These are phyloP conservation scores for Phocides pigmalion DNA, from an alignment of 1,140 invertebrate genomes.

Conservation along the genomic window DNA sequence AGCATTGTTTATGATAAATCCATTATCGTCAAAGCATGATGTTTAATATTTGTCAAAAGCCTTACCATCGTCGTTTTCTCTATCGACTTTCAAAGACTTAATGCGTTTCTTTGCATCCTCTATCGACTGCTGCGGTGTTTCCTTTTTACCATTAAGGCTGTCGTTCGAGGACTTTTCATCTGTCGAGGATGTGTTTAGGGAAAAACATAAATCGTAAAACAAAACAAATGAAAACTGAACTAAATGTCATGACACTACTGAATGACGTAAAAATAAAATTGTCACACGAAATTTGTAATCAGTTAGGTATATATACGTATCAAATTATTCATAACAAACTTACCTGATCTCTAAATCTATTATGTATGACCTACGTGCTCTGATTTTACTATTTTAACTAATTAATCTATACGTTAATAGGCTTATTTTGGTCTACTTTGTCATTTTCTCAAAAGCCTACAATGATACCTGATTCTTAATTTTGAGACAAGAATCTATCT, in stretches of 20 bases:
- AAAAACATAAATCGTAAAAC: slow-evolving; percentile 51
- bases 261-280: not conserved
- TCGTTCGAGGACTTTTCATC: slow-evolving; percentile 66
- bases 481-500: too few relatives aligned
- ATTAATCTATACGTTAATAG: too few relatives aligned
- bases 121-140: slow-evolving; percentile 67
- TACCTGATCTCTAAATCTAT: not conserved
- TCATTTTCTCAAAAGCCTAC: too few relatives aligned
- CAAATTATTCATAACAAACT: not conserved
- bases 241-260: slow-evolving; percentile 24
- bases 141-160: slow-evolving; percentile 61
- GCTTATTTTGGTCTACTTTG: too few relatives aligned
- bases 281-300: not conserved
- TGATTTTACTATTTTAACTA: too few relatives aligned
- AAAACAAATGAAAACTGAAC: slow-evolving; percentile 37
- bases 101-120: slow-evolving; percentile 75
- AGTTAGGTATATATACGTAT: not conserved
- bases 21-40: slow-evolving; percentile 12
- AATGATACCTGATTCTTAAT: too few relatives aligned
- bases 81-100: slow-evolving; percentile 76
- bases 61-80: slow-evolving; percentile 80
- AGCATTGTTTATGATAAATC: slow-evolving; percentile 11
- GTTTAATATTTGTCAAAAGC: slow-evolving; percentile 32
- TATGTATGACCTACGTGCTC: too few relatives aligned
- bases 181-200: slow-evolving; percentile 39